Evolutionary conservation across 2,797 vertebrate genomes (phyloP).

Genomic region (Tangara arthus): DNA sequence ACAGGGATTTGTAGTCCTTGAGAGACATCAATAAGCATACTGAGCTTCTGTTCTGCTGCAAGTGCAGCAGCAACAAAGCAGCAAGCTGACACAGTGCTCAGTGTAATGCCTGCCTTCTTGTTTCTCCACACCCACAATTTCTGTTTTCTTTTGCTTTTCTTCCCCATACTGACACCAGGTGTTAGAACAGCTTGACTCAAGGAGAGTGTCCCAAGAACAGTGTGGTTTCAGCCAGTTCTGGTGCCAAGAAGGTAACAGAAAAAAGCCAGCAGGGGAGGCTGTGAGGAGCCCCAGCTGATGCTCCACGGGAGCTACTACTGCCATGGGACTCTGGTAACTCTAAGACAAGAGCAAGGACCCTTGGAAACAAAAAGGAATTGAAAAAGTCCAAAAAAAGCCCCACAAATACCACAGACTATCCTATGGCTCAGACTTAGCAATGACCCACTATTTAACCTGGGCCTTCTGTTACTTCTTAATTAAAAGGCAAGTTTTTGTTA

Average conservation of each 20-base stretch:
- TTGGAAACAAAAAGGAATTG: not conserved
- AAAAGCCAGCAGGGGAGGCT: not conserved
- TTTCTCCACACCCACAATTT: not conserved
- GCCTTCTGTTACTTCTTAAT: not conserved
- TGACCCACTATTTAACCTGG: not conserved
- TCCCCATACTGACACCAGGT: conserved; percentile 20
- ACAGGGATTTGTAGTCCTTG: not conserved
- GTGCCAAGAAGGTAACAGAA: not conserved
- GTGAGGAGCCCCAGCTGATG: not conserved
- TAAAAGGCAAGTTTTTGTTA: not conserved
- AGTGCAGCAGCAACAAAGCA: not conserved
- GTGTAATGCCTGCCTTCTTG: not conserved
- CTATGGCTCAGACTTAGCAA: not conserved
- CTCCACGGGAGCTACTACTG: not conserved
- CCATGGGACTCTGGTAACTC: not conserved
- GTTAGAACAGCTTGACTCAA: conserved; percentile 46
- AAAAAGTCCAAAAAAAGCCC: not conserved
- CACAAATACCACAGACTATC: not conserved
- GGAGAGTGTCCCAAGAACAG: not conserved
- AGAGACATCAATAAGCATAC: not conserved
- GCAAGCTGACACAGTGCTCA: not conserved
- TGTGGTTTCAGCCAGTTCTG: not conserved
- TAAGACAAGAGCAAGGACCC: not conserved
- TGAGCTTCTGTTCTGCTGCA: not conserved
- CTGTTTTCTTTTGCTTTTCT: not conserved